phyloP scores from a whole-genome alignment of 2,797 vertebrate genomes.

The Halcyon chelicuti region DNA sequence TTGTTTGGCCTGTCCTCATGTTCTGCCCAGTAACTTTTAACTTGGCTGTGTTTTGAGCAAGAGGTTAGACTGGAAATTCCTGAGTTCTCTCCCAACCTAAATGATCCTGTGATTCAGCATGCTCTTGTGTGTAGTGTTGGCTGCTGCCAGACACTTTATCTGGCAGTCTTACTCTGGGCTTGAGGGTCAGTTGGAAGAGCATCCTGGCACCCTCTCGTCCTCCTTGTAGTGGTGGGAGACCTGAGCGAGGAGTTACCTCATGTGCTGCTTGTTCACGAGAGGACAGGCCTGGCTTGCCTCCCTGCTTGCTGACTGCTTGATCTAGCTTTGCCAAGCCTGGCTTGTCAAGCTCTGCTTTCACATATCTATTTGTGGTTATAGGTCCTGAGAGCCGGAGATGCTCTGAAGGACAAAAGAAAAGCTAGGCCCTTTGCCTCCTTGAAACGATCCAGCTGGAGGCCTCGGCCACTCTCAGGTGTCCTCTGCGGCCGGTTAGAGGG shows the following conservation, averaged over 20 bases:
- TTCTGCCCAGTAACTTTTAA: neutral
- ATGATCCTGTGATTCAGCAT: neutral
- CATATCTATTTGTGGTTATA: neutral
- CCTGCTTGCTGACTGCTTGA: neutral
- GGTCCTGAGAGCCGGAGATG: neutral
- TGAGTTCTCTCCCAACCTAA: neutral
- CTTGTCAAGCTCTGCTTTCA: neutral
- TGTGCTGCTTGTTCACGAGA: neutral
- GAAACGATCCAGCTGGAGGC: rapidly evolving
- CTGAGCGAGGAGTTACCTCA: neutral
- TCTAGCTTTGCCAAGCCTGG: neutral
- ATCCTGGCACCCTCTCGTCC: neutral
- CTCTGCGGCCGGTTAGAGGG: neutral
- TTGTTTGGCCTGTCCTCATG: neutral
- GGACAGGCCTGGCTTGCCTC: neutral
- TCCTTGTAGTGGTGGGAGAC: neutral
- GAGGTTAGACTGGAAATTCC: neutral
- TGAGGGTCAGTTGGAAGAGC: neutral
- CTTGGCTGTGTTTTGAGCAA: neutral
- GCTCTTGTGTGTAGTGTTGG: neutral
- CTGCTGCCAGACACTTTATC: neutral
- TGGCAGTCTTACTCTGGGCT: neutral
- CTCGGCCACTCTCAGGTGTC: neutral
- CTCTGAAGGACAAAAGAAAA: neutral
- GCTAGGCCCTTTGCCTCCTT: neutral